Evolutionary conservation across 53 echinoderm and acorn worm species (phyloP), one percentile per base, ranked within the genome.

Genomic region (Actinopyga echinites): DNA sequence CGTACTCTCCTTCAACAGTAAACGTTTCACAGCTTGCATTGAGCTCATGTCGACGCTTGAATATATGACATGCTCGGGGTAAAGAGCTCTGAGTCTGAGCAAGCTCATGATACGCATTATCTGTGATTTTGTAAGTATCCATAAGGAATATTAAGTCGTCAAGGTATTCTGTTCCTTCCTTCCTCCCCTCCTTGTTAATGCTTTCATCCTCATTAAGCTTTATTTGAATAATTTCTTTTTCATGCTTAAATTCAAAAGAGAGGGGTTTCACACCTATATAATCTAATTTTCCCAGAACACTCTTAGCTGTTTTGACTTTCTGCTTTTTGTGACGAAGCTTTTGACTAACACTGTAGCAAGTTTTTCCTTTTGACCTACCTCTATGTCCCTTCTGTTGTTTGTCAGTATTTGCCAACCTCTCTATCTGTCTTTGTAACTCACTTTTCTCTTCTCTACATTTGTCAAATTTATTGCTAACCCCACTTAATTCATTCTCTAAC

Each of bases 41-140:
- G 1, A 87, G 64, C 43, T 77, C 37, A 62, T 81, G 74, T 57
- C 75, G 43, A 3, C 91, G 57, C 73, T 91, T 80, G 24, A 62
- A 28, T 26, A 91, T 69, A 19, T 25, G 22, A 54, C 65, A 84
- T 20, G 56, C 21, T 69, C 82, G 71, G 21, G 87, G 82, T 53
- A 86, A 75, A 34, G 59, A 28, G 55, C 49, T 69, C 33, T 84
- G 44, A 23, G 65, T 60, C 52, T 87, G 91, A 22, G 91, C 91
- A 73, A 87, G 54, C 28, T 91, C 91, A 74, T 91, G 91, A 75
- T 87, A 87, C 30, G 84, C 87, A 36, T 34, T 26, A 54, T 91
- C 82, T 28, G 78, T 42, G 30, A 89, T 65, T 58, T 82, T 38
- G 55, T 34, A 86, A 15, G 7, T 37, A 37, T 37, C 37, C 37